Percentiles rank a stretch among this genome's conserved stretches.
Conservation (phyloP, 1,140 invertebrate species). For the Hypsibius dujardini region DNA sequence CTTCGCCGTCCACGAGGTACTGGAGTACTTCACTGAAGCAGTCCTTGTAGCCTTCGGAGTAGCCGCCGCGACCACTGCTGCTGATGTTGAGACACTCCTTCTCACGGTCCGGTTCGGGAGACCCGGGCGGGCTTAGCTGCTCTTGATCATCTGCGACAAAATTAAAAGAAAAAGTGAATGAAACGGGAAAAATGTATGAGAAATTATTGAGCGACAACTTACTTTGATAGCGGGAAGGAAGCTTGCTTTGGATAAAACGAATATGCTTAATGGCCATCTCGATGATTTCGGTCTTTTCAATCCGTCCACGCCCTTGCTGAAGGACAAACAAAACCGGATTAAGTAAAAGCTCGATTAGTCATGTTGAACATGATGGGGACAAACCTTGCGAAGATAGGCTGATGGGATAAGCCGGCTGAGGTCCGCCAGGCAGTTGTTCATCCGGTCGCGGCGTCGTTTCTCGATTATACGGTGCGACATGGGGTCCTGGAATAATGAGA, state of each 20-base stretch:
- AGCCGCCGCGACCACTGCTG: background rate
- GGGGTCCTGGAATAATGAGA: slow-evolving; percentile 54
- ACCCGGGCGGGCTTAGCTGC: background rate
- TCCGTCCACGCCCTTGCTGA: slow-evolving; percentile 56
- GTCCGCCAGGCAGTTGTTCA: slow-evolving; percentile 89
- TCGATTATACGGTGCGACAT: slow-evolving; percentile 92
- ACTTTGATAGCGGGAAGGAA: slow-evolving; percentile 22
- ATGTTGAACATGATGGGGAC: slow-evolving; percentile 10
- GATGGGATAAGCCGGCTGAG: slow-evolving; percentile 76
- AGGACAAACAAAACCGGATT: slow-evolving; percentile 17
- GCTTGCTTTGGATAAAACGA: slow-evolving; percentile 25
- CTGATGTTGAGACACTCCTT: background rate
- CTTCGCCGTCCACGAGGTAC: slow-evolving; percentile 69
- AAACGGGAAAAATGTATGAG: background rate
- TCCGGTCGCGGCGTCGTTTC: slow-evolving; percentile 75
- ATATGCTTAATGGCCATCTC: slow-evolving; percentile 85
- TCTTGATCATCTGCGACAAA: background rate
- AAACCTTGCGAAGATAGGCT: slow-evolving; percentile 70
- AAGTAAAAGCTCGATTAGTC: background rate
- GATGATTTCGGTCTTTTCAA: slow-evolving; percentile 94
- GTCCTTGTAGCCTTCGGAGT: slow-evolving; percentile 54
- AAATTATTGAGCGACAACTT: background rate
- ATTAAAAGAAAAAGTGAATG: background rate
- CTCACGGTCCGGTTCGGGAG: background rate
- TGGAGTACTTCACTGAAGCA: slow-evolving; percentile 70